phyloP scores from a whole-genome alignment of 1,140 invertebrate genomes.

The Mercenaria mercenaria region DNA sequence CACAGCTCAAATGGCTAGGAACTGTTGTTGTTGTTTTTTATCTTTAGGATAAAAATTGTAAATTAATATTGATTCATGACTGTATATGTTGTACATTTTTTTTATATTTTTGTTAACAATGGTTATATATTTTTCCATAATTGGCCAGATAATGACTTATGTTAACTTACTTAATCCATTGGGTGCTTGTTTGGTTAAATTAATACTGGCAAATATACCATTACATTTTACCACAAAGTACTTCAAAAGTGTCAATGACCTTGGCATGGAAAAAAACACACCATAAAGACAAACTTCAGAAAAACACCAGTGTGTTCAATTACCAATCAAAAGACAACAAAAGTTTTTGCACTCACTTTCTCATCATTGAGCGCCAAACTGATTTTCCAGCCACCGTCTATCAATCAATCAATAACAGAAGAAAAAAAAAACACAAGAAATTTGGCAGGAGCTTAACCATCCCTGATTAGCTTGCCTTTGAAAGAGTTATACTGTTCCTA shows the following conservation, averaged over 20 bases:
- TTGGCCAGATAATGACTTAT: too few relatives aligned
- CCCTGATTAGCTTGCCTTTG: conserved; percentile 32
- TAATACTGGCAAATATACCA: too few relatives aligned
- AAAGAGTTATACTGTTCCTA: not conserved
- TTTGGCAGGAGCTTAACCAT: conserved; percentile 33
- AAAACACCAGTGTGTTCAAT: conserved; percentile 11
- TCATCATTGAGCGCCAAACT: conserved; percentile 8
- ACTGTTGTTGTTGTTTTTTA: too few relatives aligned
- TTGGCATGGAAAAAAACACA: not conserved
- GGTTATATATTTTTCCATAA: too few relatives aligned
- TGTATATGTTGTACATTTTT: too few relatives aligned
- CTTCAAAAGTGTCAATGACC: not conserved
- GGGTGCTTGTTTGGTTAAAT: too few relatives aligned
- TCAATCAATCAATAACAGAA: conserved; percentile 58
- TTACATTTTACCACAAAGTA: too few relatives aligned
- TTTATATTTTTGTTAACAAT: too few relatives aligned
- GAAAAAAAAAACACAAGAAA: conserved; percentile 36
- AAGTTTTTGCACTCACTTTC: not conserved
- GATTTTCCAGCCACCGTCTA: conserved; percentile 4
- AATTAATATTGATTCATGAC: too few relatives aligned
- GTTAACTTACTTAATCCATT: too few relatives aligned
- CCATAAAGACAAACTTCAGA: not conserved
- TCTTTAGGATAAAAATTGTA: too few relatives aligned
- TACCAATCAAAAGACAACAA: conserved; percentile 22
- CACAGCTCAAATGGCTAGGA: too few relatives aligned